phyloP scores from a whole-genome alignment of 1,140 invertebrate genomes.

The Orchestia grillus region DNA sequence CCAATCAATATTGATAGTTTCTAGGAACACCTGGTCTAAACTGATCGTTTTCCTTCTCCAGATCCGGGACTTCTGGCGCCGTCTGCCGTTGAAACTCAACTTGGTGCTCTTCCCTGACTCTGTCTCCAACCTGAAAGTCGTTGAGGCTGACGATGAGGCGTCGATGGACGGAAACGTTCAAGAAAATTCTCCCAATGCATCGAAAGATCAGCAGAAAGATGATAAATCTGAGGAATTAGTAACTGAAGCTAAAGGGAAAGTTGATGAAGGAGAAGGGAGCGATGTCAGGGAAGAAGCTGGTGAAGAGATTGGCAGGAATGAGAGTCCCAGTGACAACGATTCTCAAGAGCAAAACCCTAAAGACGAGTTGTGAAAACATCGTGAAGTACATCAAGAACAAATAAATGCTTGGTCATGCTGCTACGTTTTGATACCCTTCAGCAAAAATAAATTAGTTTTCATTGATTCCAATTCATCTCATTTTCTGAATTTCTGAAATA shows the following conservation, averaged over 20 bases:
- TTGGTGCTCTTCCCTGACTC: slow-evolving; percentile 2
- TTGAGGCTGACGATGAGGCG: neutral
- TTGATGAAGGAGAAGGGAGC: neutral
- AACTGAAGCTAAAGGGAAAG: neutral
- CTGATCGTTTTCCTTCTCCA: neutral
- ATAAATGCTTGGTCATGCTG: neutral
- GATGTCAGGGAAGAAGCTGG: neutral
- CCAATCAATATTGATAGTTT: no score
- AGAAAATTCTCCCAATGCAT: neutral
- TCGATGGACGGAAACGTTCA: neutral
- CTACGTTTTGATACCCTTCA: neutral
- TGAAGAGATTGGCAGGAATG: neutral
- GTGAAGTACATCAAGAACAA: neutral
- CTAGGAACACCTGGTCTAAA: no score
- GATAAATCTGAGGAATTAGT: neutral
- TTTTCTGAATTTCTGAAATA: no score
- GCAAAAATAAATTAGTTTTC: no score
- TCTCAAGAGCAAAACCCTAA: neutral
- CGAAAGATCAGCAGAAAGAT: neutral
- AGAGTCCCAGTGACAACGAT: neutral
- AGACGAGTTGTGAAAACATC: neutral
- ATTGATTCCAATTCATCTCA: no score
- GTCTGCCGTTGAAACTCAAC: neutral
- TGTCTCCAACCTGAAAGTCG: neutral
- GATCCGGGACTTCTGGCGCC: slow-evolving; percentile 6